Percentiles rank a stretch among this genome's conserved stretches.
Conservation (phyloP, 2,888 invertebrate species). For the Zaprionus bogoriensis region DNA sequence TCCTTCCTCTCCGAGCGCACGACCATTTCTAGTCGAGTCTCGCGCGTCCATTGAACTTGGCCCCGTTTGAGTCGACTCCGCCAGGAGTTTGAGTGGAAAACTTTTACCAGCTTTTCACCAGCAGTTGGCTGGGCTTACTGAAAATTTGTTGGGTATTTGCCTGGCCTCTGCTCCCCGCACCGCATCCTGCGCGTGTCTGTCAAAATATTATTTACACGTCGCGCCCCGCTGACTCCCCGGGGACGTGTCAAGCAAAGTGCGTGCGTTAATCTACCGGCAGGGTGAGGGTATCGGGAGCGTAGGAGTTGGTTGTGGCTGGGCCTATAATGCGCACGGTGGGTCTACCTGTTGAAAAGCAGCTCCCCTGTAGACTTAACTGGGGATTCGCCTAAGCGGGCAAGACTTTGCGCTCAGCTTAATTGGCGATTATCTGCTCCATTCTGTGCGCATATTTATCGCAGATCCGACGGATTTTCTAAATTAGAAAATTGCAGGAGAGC, state of each 20-base stretch:
- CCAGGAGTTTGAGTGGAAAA: conserved; percentile 55
- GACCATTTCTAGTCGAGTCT: conserved; percentile 14
- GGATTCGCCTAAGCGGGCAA: not conserved
- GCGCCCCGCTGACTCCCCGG: conserved; percentile 9
- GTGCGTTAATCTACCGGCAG: conserved; percentile 63
- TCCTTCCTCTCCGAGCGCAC: conserved; percentile 5
- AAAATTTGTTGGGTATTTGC: conserved; percentile 36
- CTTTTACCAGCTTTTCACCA: conserved; percentile 6
- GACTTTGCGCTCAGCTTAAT: not conserved
- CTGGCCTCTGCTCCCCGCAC: not conserved
- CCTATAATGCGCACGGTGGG: conserved; percentile 44
- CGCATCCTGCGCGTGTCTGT: conserved; percentile 8
- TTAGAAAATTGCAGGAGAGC: not conserved
- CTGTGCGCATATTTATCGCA: not conserved
- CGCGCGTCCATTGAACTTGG: conserved; percentile 67
- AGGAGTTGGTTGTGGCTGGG: conserved; percentile 12
- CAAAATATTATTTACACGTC: conserved; percentile 31
- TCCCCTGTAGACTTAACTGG: conserved; percentile 5
- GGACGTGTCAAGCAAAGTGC: conserved; percentile 57
- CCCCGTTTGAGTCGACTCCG: conserved; percentile 18
- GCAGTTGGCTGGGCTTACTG: conserved; percentile 2
- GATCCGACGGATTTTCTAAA: not conserved
- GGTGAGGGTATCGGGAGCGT: not conserved
- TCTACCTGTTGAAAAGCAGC: not conserved
- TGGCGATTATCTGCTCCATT: not conserved